Evolutionary conservation across 1,140 invertebrate genomes (phyloP).

Genomic region (Anoplophora glabripennis): DNA sequence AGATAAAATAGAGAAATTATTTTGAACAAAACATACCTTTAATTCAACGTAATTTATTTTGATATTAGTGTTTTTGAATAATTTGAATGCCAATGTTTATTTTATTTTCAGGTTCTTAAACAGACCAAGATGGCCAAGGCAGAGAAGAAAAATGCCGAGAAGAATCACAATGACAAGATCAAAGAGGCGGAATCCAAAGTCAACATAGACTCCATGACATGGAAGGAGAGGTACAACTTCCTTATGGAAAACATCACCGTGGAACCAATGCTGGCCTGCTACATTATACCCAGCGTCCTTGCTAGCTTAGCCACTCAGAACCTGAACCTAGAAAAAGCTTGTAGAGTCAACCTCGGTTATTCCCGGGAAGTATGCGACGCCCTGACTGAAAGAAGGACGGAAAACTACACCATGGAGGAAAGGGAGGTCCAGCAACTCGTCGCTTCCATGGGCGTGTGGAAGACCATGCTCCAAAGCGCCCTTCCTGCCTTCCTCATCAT

Average conservation of each 20-base stretch:
- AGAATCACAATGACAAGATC: conserved; percentile 1
- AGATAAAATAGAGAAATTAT: no score
- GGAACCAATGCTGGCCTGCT: conserved; percentile 74
- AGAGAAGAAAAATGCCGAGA: conserved; percentile 16
- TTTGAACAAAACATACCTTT: no score
- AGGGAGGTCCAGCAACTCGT: conserved; percentile 67
- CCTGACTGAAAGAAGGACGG: conserved; percentile 64
- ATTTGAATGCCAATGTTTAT: not conserved
- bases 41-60: no score
- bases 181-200: conserved; percentile 18
- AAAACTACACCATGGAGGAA: conserved; percentile 69
- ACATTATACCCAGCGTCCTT: conserved; percentile 75
- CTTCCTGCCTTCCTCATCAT: conserved; percentile 72
- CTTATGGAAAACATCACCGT: conserved; percentile 70
- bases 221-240: conserved; percentile 55
- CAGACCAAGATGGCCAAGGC: conserved; percentile 34
- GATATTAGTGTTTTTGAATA: no score
- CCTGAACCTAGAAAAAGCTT: conserved; percentile 80
- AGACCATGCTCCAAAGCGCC: conserved; percentile 71
- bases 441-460: conserved; percentile 76
- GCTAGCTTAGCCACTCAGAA: conserved; percentile 77
- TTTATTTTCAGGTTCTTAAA: conserved; percentile 27
- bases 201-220: conserved; percentile 49
- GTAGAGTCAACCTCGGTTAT: conserved; percentile 73
- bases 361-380: conserved; percentile 69